Evolutionary conservation across 2,888 invertebrate species (phyloP), one percentile per base, ranked within the genome.

Genomic region (Muscina levida): DNA sequence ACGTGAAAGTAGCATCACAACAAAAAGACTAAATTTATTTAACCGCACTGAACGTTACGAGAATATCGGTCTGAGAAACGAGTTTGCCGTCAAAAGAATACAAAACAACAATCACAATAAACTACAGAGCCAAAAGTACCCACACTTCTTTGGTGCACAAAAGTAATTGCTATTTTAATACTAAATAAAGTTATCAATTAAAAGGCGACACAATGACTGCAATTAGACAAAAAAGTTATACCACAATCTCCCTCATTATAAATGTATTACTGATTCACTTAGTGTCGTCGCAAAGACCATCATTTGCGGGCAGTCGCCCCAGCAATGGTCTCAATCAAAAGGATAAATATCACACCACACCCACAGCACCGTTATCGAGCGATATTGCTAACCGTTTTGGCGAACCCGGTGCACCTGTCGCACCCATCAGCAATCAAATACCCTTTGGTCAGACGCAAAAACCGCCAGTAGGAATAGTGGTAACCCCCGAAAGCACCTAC

Each of bases 291-390:
- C 95, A 95, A 87, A 91, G 95, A 24, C 93, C 94, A 0, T 92
- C 92, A 62, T 95, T 93, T 86, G 94, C 94, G 3, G 93, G 93
- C 8, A 85, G 89, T 0, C 89, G 91, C 6, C 92, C 93, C 0
- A 91, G 93, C 0, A 92, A 93, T 19, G 94, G 93, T n/a, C 85
- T 87, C 15, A 87, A 75, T 51, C 92, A 92, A 82, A 94, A 94
- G 73, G 91, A 91, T 59, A 89, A 93, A 42, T 92, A 92, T 66
- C 87, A 84, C 26, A 85, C 83, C 1, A 83, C 85, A 10, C 62
- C 76, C 17, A 81, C 84, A 3, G 79, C 84, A 0, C 80, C 84
- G 2, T 79, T 84, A 1, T 79, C 83, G 42, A 83, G 78, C 24
- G 85, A 84, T 26, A 83, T 89, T 31, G 91, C 82, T 13, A 92